Evolutionary conservation across 2,113 vertebrate species (phyloP).

Genomic region (Physeter macrocephalus): DNA sequence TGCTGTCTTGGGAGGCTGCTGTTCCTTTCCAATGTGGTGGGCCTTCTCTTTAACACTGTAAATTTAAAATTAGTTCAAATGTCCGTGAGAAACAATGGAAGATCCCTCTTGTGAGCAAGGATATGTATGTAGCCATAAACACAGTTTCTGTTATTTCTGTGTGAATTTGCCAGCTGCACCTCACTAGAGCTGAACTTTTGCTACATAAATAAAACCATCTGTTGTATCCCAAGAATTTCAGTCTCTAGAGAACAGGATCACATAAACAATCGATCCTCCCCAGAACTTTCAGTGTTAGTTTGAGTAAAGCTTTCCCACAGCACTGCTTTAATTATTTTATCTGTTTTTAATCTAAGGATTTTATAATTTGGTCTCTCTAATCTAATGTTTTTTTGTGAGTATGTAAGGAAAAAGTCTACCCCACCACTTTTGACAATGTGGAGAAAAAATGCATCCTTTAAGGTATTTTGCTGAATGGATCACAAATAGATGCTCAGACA

Average conservation of each 20-base stretch:
- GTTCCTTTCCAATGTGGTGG: background rate
- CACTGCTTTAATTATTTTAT: constrained; percentile 71
- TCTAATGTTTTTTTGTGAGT: constrained; percentile 66
- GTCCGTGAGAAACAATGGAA: constrained; percentile 31
- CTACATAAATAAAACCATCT: constrained; percentile 82
- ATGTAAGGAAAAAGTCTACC: background rate
- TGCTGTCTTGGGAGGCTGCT: background rate
- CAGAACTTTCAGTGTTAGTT: constrained; percentile 68
- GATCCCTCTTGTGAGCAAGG: background rate
- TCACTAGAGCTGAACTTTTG: constrained; percentile 77
- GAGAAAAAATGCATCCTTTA: background rate
- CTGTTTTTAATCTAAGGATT: constrained; percentile 70
- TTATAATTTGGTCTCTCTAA: constrained; percentile 59
- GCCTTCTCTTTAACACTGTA: background rate
- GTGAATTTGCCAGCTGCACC: constrained; percentile 70
- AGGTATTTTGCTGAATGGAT: constrained; percentile 13
- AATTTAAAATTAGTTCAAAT: background rate
- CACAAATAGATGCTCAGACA: background rate
- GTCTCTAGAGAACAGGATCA: constrained; percentile 78
- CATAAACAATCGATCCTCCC: constrained; percentile 76
- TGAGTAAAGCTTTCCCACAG: constrained; percentile 78
- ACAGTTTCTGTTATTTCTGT: constrained; percentile 45
- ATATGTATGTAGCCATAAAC: constrained; percentile 8
- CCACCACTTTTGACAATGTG: background rate
- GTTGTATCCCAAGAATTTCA: constrained; percentile 76